A percentile compares a stretch with the other conserved stretches of the same genome.
These are phyloP conservation scores for Ceratothoa steindachneri DNA, from an alignment of 2,888 invertebrate genomes.

Conservation along the genomic window DNA sequence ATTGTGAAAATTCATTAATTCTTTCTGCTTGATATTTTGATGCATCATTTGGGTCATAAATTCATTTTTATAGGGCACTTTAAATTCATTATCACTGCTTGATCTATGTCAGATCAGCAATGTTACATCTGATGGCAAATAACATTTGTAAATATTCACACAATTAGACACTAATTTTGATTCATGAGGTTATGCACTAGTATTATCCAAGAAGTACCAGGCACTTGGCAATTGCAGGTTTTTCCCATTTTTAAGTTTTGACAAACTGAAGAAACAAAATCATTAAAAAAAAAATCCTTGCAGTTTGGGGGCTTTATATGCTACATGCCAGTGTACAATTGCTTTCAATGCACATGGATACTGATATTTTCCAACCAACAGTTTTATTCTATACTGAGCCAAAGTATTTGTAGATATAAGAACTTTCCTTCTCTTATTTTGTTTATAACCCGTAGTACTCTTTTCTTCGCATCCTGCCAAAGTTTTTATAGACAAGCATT, in stretches of 20 bases:
- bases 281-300: conserved; percentile 1
- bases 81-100: too few species aligned
- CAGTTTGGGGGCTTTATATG: background rate
- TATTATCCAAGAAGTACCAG: background rate
- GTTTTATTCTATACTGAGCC: background rate
- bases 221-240: background rate
- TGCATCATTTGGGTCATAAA: too few species aligned
- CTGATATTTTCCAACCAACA: conserved; percentile 6
- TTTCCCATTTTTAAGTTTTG: background rate
- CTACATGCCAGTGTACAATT: background rate
- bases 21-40: too few species aligned
- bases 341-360: background rate
- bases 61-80: too few species aligned
- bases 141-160: too few species aligned
- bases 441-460: conserved; percentile 3
- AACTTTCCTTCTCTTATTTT: conserved; percentile 6
- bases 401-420: background rate
- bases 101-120: too few species aligned
- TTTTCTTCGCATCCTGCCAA: conserved; percentile 2
- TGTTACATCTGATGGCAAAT: too few species aligned
- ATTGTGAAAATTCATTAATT: too few species aligned
- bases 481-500: background rate
- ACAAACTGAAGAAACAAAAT: background rate
- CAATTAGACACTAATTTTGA: too few species aligned
- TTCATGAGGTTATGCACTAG: conserved; percentile 6